Base-by-base conservation (phyloP, 2,888 invertebrate genomes). In the Troglohyphantes excavatus region DNA sequence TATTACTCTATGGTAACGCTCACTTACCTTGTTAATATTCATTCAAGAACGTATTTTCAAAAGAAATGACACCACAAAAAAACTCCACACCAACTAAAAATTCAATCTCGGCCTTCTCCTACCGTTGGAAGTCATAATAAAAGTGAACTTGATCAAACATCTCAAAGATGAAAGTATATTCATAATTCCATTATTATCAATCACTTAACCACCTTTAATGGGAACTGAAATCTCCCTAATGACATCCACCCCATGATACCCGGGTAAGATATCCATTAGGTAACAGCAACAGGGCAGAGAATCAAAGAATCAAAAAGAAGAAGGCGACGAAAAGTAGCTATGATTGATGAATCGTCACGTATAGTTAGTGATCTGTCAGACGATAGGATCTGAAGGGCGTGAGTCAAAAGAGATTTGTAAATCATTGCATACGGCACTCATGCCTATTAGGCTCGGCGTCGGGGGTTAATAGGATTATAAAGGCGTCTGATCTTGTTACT, bases 121-220 rank as follows among this genome's bases (percentile, higher is more conserved):
- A 6, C n/a, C 26, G 13, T 65, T 65, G 11, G 17, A n/a, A 65
- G 11, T 2, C 65, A 65, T 65, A 33, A 33, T 6, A 33, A 33
- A 33, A 33, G 33, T 6, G 33, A 6, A 9, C 33, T 33, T 33
- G 33, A 6, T 33, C 33, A 33, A 33, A 21, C 23, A 65, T 65
- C 65, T 13, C 9, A 3, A 2, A n/a, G n/a, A n/a, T n/a, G n/a
- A n/a, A n/a, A n/a, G n/a, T n/a, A 13, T 23, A 33, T 68, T 65
- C n/a, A 2, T 29, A 63, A 78, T 78, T 78, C 39, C 76, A 78
- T 78, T 65, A 65, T 27, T 63, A 78, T 78, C 21, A 78, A 78
- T 63, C 39, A 78, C 53, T 23, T 21, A 19, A 21, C 17, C 76
- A 65, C 33, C 11, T 46, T 17, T 46, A 46, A 46, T 46, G 17